Evolutionary conservation across 2,888 invertebrate genomes (phyloP).

Genomic region (Cyclophora albipunctata): DNA sequence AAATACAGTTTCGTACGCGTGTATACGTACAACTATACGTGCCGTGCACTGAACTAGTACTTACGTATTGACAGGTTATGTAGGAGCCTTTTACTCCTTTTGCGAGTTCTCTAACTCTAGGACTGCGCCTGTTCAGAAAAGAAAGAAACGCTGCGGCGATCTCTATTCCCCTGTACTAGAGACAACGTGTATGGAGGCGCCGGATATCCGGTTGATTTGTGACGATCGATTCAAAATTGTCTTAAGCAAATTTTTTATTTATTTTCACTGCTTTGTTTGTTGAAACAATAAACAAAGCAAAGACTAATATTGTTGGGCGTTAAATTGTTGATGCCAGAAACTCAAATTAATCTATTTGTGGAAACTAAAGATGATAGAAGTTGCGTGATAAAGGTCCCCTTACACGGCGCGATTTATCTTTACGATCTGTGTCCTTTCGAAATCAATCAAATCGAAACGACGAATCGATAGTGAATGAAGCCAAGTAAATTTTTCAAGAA

Average conservation of each 20-base stretch:
- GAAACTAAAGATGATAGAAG: no score
- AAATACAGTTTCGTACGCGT: slow-evolving; percentile 21
- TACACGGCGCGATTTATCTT: no score
- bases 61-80: slow-evolving; percentile 75
- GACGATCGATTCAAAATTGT: slow-evolving; percentile 41
- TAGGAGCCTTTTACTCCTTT: slow-evolving; percentile 77
- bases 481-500: no score
- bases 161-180: slow-evolving; percentile 68
- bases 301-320: no score
- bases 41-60: slow-evolving; percentile 50
- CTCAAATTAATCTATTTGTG: no score
- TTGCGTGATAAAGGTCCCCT: no score
- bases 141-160: slow-evolving; percentile 70
- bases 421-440: no score
- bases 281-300: no score
- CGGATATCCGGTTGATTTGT: slow-evolving; percentile 63
- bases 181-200: slow-evolving; percentile 69
- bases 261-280: not conserved
- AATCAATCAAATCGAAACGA: no score
- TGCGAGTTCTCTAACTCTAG: slow-evolving; percentile 70
- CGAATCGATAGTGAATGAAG: no score
- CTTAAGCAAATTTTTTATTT: slow-evolving; percentile 19
- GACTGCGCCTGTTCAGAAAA: slow-evolving; percentile 75
- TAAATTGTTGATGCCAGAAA: no score
- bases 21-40: slow-evolving; percentile 33